Evolutionary conservation across 2,888 invertebrate species (phyloP).

Genomic region (Anarsia innoxiella): DNA sequence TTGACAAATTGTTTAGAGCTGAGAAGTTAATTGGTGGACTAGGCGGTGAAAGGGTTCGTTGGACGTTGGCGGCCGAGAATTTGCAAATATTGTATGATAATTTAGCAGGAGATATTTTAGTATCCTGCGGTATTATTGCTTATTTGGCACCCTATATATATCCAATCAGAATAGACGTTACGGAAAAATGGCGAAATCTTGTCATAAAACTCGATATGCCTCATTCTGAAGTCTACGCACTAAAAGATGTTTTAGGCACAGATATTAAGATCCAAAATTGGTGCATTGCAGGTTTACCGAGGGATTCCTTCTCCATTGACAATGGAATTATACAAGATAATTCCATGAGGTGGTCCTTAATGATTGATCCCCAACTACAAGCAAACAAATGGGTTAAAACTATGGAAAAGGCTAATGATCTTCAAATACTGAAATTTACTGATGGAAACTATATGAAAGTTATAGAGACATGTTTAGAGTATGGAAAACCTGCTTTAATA

Average conservation of each 20-base stretch:
- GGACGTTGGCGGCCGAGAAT: slow-evolving; percentile 85
- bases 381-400: slow-evolving; percentile 91
- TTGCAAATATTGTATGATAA: slow-evolving; percentile 85
- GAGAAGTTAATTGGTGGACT: slow-evolving; percentile 91
- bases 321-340: slow-evolving; percentile 90
- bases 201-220: slow-evolving; percentile 83
- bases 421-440: slow-evolving; percentile 83
- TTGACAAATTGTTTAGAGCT: slow-evolving; percentile 88
- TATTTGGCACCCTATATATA: slow-evolving; percentile 91
- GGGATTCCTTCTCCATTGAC: slow-evolving; percentile 88
- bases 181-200: slow-evolving; percentile 83
- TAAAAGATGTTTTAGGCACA: slow-evolving; percentile 84
- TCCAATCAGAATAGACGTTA: slow-evolving; percentile 75
- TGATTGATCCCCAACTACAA: slow-evolving; percentile 90
- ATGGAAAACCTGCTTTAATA: slow-evolving; percentile 84
- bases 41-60: slow-evolving; percentile 91
- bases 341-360: slow-evolving; percentile 84
- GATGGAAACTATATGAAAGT: slow-evolving; percentile 85
- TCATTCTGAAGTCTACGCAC: slow-evolving; percentile 82
- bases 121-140: slow-evolving; percentile 91
- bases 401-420: slow-evolving; percentile 83
- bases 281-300: slow-evolving; percentile 87
- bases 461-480: slow-evolving; percentile 83
- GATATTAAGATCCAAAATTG: slow-evolving; percentile 92
- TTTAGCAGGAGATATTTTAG: slow-evolving; percentile 90